Evolutionary conservation across 2,888 invertebrate genomes (phyloP).

Genomic region (Thera britannica): DNA sequence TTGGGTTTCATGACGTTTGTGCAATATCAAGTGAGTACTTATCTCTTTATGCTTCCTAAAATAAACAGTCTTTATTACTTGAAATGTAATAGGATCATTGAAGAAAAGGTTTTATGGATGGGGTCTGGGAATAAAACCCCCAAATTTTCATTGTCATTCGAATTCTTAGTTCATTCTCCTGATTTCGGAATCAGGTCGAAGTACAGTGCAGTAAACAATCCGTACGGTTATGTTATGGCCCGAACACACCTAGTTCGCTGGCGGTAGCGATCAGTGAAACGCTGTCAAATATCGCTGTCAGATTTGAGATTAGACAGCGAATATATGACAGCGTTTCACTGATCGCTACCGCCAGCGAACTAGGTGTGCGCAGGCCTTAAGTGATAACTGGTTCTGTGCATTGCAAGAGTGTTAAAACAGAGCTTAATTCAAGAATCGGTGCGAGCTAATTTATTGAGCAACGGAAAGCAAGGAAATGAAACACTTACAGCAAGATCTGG

Average conservation of each 20-base stretch:
- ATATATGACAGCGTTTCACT: too few species aligned
- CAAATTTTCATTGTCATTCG: too few species aligned
- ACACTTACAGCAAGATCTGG: constrained; percentile 11
- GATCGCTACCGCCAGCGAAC: too few species aligned
- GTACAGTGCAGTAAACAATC: neutral
- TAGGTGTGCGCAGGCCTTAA: constrained; percentile 36
- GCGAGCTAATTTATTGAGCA: constrained; percentile 42
- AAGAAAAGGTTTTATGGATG: neutral
- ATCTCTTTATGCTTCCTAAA: neutral
- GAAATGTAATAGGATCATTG: too few species aligned
- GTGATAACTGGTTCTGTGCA: constrained; percentile 60
- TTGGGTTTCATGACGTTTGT: constrained; percentile 2
- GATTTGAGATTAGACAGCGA: too few species aligned
- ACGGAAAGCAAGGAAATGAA: constrained; percentile 29
- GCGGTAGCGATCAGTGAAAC: too few species aligned
- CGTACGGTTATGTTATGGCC: constrained; percentile 51
- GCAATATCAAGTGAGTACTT: neutral
- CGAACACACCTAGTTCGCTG: too few species aligned
- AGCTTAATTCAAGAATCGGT: constrained; percentile 42
- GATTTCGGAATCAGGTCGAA: constrained; percentile 1
- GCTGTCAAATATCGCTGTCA: too few species aligned
- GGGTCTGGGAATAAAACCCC: too few species aligned
- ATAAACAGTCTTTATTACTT: neutral
- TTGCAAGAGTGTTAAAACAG: constrained; percentile 44
- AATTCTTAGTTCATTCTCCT: neutral